phyloP scores from a whole-genome alignment of 2,113 vertebrate species.

The Onychostoma macrolepis region DNA sequence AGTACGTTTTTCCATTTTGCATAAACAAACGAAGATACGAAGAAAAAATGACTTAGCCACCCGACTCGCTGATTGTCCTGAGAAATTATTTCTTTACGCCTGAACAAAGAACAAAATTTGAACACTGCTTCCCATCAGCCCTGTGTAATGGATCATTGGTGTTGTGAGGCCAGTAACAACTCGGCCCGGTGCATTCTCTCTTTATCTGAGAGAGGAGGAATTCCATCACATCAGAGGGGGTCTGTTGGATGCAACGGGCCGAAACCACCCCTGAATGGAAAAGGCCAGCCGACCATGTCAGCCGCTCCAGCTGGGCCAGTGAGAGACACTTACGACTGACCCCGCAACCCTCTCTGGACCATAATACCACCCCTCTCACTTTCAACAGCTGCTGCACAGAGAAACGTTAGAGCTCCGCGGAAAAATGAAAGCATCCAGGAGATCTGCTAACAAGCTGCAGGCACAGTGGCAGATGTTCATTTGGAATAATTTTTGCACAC shows the following conservation, averaged over 20 bases:
- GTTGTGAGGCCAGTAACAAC: conserved; percentile 45
- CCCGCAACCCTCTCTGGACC: conserved; percentile 61
- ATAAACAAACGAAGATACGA: background rate
- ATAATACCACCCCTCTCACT: conserved; percentile 61
- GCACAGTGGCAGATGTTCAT: conserved; percentile 64
- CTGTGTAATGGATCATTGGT: conserved; percentile 44
- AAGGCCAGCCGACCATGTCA: conserved; percentile 69
- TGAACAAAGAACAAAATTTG: conserved; percentile 49
- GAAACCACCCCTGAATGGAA: conserved; percentile 72
- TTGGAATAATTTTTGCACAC: conserved; percentile 62
- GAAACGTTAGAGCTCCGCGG: conserved; percentile 61
- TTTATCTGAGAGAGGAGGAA: conserved; percentile 65
- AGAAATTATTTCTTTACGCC: conserved; percentile 51
- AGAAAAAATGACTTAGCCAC: background rate
- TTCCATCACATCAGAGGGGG: conserved; percentile 70
- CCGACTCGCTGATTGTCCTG: conserved; percentile 16
- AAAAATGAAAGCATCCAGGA: conserved; percentile 55
- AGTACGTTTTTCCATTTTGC: background rate
- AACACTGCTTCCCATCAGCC: conserved; percentile 39
- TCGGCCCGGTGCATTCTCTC: conserved; percentile 56
- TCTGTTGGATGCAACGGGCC: conserved; percentile 67
- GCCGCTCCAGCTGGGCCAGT: conserved; percentile 69
- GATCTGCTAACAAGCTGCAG: conserved; percentile 29
- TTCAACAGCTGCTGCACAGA: conserved; percentile 66
- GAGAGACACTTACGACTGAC: conserved; percentile 67